Conservation (phyloP, 1,140 invertebrate genomes). For the Leptinotarsa defecta region DNA sequence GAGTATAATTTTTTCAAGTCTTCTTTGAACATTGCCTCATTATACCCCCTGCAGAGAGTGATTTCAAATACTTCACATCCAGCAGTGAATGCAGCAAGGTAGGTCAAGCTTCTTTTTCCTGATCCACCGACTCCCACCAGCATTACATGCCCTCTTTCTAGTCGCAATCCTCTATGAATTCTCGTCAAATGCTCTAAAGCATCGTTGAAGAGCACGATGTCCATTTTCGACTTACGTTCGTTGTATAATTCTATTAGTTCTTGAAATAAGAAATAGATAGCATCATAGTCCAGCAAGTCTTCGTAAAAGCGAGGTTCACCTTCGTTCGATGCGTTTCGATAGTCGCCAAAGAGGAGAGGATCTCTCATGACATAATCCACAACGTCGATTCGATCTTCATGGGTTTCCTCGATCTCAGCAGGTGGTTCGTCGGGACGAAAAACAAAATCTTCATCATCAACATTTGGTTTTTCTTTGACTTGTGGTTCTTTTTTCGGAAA, state of each 20-base stretch:
- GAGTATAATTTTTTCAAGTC: conserved; percentile 83
- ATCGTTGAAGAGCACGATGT: conserved; percentile 87
- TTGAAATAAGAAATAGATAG: conserved; percentile 81
- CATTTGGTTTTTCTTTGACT: conserved; percentile 17
- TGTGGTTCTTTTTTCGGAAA: conserved; percentile 54
- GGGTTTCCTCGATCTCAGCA: conserved; percentile 56
- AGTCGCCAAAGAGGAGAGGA: conserved; percentile 84
- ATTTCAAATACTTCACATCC: conserved; percentile 83
- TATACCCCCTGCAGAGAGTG: conserved; percentile 79
- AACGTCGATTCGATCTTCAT: conserved; percentile 58
- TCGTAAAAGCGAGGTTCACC: conserved; percentile 81
- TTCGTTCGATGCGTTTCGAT: conserved; percentile 77
- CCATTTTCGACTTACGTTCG: conserved; percentile 69
- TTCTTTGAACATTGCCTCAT: conserved; percentile 79
- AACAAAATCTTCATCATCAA: conserved; percentile 41
- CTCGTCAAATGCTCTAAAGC: conserved; percentile 86
- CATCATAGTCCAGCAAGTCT: conserved; percentile 86
- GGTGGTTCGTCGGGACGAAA: conserved; percentile 44
- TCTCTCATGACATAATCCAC: conserved; percentile 75
- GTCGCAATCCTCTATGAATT: conserved; percentile 79
- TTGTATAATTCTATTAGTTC: conserved; percentile 90
- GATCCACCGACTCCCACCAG: conserved; percentile 85
- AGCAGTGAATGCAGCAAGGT: conserved; percentile 75
- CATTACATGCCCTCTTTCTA: conserved; percentile 83
- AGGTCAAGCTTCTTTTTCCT: conserved; percentile 78